Base-by-base conservation (phyloP, 2,113 vertebrate species). In the Callospermophilus lateralis region DNA sequence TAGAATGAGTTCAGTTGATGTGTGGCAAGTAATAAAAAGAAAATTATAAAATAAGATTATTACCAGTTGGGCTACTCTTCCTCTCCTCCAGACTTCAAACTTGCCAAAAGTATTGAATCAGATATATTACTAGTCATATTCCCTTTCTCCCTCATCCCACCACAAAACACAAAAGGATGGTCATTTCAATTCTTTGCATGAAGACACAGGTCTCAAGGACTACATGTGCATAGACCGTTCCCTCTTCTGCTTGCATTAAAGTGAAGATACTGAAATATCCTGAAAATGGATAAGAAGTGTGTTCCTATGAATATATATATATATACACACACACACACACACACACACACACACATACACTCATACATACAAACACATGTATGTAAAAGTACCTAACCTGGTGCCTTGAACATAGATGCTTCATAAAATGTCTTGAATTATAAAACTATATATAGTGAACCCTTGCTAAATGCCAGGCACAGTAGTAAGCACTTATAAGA, bases 11-110 rank as follows among this genome's bases (percentile, higher is more conserved):
- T 70, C 70, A 84, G 39, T 15, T 68, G 73, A 95, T 53, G 34
- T 30, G 15, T 63, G 13, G 92, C 53, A 73, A 97, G 8, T 79
- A 97, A 78, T 89, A 96, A 92, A 94, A 96, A 97, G 34, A 58
- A 65, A 95, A 83, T 76, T 45, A 76, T 67, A 84, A 93, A 93
- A 45, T 87, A 74, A 68, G 10, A 53, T 34, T 72, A 81, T 45
- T 73, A 96, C 39, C 89, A 94, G 85, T 19, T 79, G 19, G 39
- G 24, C 19, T 63, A 63, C 3, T 39, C 26, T 53, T 84, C 63
- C 42, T 90, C 37, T 42, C 19, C 24, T 74, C 48, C 51, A 37
- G 80, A 90, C 28, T 51, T 87, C 63, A 84, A 95, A 93, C 70
- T 74, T 63, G 17, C 58, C 45, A 77, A 15, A 86, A 95, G 37